Base-by-base conservation (phyloP, 2,113 vertebrate species). In the Apteryx owenii region DNA sequence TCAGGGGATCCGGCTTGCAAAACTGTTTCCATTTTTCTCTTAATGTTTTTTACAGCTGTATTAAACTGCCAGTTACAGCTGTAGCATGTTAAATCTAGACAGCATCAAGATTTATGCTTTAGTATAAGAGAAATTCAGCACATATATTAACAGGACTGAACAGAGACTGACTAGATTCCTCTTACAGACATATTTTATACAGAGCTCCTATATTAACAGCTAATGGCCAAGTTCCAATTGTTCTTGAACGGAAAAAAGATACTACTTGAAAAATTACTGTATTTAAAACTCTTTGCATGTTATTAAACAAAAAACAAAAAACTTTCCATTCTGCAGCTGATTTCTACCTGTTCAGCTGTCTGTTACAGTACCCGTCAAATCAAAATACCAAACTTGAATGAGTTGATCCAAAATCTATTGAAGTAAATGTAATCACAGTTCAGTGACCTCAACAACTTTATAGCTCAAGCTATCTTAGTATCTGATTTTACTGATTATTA, bases 401-500 rank as follows among this genome's bases (percentile, higher is more conserved):
- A 75, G 28, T 7, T 90, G 20, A 66, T 66, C 46, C 88, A 68
- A 90, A 94, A 29, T 20, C 53, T 28, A 50, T 14, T 70, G 23
- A 76, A 78, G n/a, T 69, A 70, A 90, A 78, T 8, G 12, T 31
- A 51, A 19, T 84, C 70, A 9, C 46, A 66, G 61, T 33, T 54
- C 81, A 88, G 33, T 33, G 73, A 86, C 36, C 48, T 13, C 3
- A 58, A 61, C 22, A 75, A 81, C 61, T 81, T 60, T 12, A n/a
- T 9, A 72, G 9, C 10, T 88, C 58, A 78, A 80, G n/a, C 23
- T 65, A 83, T 60, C 54, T 29, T 25, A 65, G 58, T 31, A 64
- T 42, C 40, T 56, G 46, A 77, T 75, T 93, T 73, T 58, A 73
- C 38, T 68, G 54, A 48, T 73, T 75, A 87, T 50, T 80, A 82